phyloP scores from a whole-genome alignment of 2,888 invertebrate genomes.

The Lithophane ornitopus region DNA sequence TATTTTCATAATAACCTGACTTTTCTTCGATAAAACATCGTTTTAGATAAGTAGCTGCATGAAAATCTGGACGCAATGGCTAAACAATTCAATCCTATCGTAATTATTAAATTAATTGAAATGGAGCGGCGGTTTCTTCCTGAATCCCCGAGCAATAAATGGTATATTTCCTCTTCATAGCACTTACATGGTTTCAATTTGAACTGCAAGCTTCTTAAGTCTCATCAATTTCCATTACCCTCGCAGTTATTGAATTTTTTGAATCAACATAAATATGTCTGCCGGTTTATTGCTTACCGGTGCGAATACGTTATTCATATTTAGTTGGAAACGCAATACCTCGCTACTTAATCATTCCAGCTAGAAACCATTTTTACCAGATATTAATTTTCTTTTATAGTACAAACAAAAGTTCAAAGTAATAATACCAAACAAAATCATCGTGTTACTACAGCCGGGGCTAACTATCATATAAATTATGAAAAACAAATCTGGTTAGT shows the following conservation, averaged over 20 bases:
- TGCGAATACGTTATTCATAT: slow-evolving; percentile 51
- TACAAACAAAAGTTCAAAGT: slow-evolving; percentile 74
- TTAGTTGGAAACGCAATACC: slow-evolving; percentile 52
- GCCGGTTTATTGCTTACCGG: slow-evolving; percentile 42
- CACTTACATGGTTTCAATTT: slow-evolving; percentile 38
- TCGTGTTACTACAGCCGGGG: slow-evolving; percentile 65
- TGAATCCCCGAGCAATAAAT: slow-evolving; percentile 1
- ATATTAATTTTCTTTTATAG: slow-evolving; percentile 68
- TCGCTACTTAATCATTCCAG: slow-evolving; percentile 55
- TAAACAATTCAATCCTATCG: background rate
- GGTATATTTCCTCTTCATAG: slow-evolving; percentile 19
- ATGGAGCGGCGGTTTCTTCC: background rate
- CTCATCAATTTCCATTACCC: slow-evolving; percentile 48
- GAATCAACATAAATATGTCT: slow-evolving; percentile 51
- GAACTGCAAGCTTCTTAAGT: slow-evolving; percentile 29
- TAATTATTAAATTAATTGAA: slow-evolving; percentile 20
- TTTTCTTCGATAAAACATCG: background rate
- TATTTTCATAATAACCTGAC: background rate
- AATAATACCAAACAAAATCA: slow-evolving; percentile 71
- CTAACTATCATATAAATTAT: slow-evolving; percentile 84
- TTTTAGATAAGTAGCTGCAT: background rate
- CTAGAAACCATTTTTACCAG: slow-evolving; percentile 59
- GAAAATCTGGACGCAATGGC: background rate
- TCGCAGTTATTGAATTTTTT: slow-evolving; percentile 50
- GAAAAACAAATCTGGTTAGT: slow-evolving; percentile 83